Evolutionary conservation across 2,113 vertebrate species (phyloP), one percentile per base, ranked within the genome.

Genomic region (Tragelaphus buxtoni): DNA sequence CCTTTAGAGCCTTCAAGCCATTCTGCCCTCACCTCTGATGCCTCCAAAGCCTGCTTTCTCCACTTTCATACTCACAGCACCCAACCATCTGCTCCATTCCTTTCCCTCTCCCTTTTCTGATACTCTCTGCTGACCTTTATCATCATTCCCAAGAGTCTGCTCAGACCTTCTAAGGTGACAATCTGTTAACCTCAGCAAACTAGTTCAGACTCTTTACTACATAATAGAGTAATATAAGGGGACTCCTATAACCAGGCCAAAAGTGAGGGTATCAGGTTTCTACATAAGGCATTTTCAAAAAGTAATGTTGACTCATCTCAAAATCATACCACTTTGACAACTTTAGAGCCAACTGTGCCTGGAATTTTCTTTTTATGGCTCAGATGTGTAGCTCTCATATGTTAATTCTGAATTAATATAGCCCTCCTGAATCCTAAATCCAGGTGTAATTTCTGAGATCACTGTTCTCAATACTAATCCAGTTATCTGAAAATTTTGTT

Each of bases 291-390:
- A 56, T 82, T 85, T 91, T 72, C n/a, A 61, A 45, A 20, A 94
- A 28, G 30, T 30, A 42, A 58, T 55, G 26, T 39, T 69, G 61
- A 85, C 35, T 60, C 30, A 60, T 1, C 18, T 96, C 35, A 91
- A 60, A 60, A 76, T 53, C 63, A 77, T 13, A 94, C 20, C n/a
- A 55, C 45, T 92, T 91, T 24, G 45, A 26, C 13, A 55, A 82
- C 12, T 53, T n/a, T 86, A 92, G 83, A 96, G 12, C 35, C 58
- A 82, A 30, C 7, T 32, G 58, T 89, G 55, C 47, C 58, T 83
- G n/a, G 20, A 69, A 47, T 95, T 90, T 93, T 88, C 56, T 92
- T 90, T 79, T 96, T 95, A 86, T 93, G 69, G 55, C 18, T 76
- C 91, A 79, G 90, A 22, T 61, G 3, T 77, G 3, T 69, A 16